Percentiles rank a stretch among this genome's conserved stretches.
Evolutionary conservation across 2,888 invertebrate species (phyloP).

Genomic region (Aphodius sticticus): DNA sequence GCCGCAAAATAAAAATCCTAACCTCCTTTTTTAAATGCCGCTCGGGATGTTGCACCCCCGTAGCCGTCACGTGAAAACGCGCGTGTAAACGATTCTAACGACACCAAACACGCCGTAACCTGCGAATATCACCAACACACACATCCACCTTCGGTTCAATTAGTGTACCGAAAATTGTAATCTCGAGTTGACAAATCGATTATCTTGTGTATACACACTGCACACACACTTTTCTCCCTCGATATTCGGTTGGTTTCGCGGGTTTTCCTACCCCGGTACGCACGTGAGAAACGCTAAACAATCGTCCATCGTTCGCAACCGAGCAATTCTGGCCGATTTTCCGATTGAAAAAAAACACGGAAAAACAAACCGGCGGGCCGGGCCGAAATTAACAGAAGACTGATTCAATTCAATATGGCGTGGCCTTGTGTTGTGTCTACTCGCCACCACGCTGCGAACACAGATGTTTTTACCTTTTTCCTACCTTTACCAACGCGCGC

Average conservation of each 20-base stretch:
- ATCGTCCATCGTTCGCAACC: slow-evolving; percentile 14
- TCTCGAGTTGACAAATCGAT: slow-evolving; percentile 66
- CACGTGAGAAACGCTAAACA: slow-evolving; percentile 32
- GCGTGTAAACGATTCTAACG: slow-evolving; percentile 50
- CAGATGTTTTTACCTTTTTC: slow-evolving; percentile 46
- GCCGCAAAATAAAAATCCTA: slow-evolving; percentile 34
- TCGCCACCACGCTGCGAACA: slow-evolving; percentile 43
- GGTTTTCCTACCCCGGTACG: slow-evolving; percentile 37
- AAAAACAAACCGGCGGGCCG: slow-evolving; percentile 56
- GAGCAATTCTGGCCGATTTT: slow-evolving; percentile 26
- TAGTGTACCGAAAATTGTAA: slow-evolving; percentile 64
- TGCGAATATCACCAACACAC: slow-evolving; percentile 52
- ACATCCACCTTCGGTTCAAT: slow-evolving; percentile 61
- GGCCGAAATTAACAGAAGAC: slow-evolving; percentile 66
- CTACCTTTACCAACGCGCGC: slow-evolving; percentile 46
- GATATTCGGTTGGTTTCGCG: slow-evolving; percentile 44
- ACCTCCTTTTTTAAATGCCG: slow-evolving; percentile 40
- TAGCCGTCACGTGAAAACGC: slow-evolving; percentile 35
- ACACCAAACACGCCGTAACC: slow-evolving; percentile 58
- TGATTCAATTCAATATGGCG: slow-evolving; percentile 69
- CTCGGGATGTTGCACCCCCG: slow-evolving; percentile 29
- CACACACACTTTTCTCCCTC: slow-evolving; percentile 48
- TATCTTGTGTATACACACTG: slow-evolving; percentile 58
- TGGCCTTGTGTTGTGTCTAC: slow-evolving; percentile 62
- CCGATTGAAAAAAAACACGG: slow-evolving; percentile 52